phyloP scores from a whole-genome alignment of 2,888 invertebrate genomes.

The Hypena proboscidalis region DNA sequence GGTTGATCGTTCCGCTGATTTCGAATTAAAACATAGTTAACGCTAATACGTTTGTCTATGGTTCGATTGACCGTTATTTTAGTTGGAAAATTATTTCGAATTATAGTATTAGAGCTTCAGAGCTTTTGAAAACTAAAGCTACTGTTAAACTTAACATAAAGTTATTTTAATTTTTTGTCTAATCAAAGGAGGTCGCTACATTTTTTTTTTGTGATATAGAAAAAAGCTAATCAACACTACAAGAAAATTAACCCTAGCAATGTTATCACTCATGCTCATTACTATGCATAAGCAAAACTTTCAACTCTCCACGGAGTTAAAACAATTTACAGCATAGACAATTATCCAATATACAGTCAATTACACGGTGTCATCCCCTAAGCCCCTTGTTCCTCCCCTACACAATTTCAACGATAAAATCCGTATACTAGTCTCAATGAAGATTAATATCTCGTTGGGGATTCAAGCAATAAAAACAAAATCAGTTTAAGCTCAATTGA shows the following conservation, averaged over 20 bases:
- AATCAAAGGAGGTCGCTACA: too few species aligned
- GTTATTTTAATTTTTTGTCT: too few species aligned
- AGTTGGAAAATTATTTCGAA: too few species aligned
- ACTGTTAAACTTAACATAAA: too few species aligned
- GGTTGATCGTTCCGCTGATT: slow-evolving; percentile 50
- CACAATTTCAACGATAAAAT: slow-evolving; percentile 77
- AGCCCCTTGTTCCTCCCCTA: slow-evolving; percentile 66
- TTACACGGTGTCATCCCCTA: slow-evolving; percentile 71
- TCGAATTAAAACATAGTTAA: slow-evolving; percentile 51
- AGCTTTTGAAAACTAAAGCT: too few species aligned
- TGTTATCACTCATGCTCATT: slow-evolving; percentile 20
- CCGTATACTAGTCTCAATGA: slow-evolving; percentile 76
- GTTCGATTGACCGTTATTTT: too few species aligned
- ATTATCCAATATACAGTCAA: slow-evolving; percentile 78
- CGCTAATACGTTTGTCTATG: slow-evolving; percentile 3
- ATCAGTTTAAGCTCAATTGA: slow-evolving; percentile 81
- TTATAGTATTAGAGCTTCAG: too few species aligned
- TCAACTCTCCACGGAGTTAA: slow-evolving; percentile 57
- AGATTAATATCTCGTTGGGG: slow-evolving; percentile 81
- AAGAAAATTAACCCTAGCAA: too few species aligned
- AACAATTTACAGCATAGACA: slow-evolving; percentile 67
- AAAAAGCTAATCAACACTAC: too few species aligned
- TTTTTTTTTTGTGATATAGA: too few species aligned
- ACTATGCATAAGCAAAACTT: slow-evolving; percentile 39
- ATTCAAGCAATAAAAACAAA: slow-evolving; percentile 77